Base-by-base conservation (phyloP, 2,113 vertebrate species). In the Hiodon tergisus region DNA sequence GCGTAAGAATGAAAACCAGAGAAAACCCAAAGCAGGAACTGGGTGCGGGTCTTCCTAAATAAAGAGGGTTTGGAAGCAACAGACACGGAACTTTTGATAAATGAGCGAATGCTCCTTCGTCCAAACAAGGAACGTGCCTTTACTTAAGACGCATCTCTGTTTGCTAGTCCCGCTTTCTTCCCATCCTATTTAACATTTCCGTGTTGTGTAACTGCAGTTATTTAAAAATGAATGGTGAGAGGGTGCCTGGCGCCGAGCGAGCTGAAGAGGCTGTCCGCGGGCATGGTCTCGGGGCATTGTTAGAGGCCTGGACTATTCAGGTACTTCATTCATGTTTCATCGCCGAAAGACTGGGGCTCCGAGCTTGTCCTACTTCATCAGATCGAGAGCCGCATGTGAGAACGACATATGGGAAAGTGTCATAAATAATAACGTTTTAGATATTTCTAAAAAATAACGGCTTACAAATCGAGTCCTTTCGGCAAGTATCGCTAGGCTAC, bases 301-400 rank as follows among this genome's bases (percentile, higher is more conserved):
- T 76, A 76, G 82, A 83, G 81, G 85, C 80, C 63, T 60, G 76
- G 85, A 86, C 88, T 88, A 89, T 86, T 85, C 86, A 79, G 83
- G 80, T 84, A 79, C 78, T 82, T 88, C 87, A 88, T 89, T 86
- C 88, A 88, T 88, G 82, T 88, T 90, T 88, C 76, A 88, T 81
- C 67, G 79, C 75, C 78, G 73, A 78, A 67, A 50, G 74, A 10
- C 47, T 67, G 31, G 31, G 31, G 31, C 31, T 31, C 3, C 58
- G 54, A 13, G n/a, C 31, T 57, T 5, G 55, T 59, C 55, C 57
- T 4, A 3, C 55, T 67, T 4, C 13, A 16, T 31, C 59, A 3
- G 5, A 54, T 14, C 5, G 10, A n/a, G n/a, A 48, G 31, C 65
- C 7, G 9, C 9, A 9, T 9, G n/a, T 48, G 31, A 3, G n/a